These are phyloP conservation scores for Prochilodus magdalenae DNA, from an alignment of 2,113 vertebrate species.

Conservation along the genomic window DNA sequence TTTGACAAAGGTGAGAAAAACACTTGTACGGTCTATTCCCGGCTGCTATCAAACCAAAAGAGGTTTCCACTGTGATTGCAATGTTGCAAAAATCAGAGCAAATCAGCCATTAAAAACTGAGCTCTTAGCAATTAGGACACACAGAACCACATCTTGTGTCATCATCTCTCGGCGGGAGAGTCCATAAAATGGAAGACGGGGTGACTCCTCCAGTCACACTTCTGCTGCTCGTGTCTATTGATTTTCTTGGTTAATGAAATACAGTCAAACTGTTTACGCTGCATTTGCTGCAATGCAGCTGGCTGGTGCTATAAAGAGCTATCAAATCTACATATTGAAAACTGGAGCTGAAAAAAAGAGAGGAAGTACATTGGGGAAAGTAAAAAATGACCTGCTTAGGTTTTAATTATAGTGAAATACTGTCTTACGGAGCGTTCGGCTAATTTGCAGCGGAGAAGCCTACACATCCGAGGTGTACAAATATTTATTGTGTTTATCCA, in stretches of 20 bases:
- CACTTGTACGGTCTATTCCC: not conserved
- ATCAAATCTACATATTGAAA: not conserved
- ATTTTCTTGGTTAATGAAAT: constrained; percentile 52
- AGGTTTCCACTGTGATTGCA: constrained; percentile 58
- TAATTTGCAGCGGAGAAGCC: not conserved
- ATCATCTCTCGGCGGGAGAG: constrained; percentile 11
- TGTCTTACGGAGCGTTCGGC: not conserved
- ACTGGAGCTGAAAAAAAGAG: not conserved
- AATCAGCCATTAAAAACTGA: constrained; percentile 28
- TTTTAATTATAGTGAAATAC: not conserved
- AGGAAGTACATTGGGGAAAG: not conserved
- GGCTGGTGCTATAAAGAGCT: constrained; percentile 8
- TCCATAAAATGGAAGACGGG: constrained; percentile 17
- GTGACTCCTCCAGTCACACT: not conserved
- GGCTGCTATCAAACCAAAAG: constrained; percentile 41
- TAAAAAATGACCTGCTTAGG: not conserved
- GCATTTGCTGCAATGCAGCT: constrained; percentile 48
- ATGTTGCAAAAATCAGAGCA: constrained; percentile 12
- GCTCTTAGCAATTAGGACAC: constrained; percentile 12
- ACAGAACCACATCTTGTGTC: constrained; percentile 35
- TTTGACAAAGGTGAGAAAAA: constrained; percentile 18
- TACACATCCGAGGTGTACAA: not conserved
- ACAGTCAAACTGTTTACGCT: constrained; percentile 36
- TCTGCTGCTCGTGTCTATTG: constrained; percentile 36
- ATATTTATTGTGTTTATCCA: not conserved